Evolutionary conservation across 2,113 vertebrate species (phyloP).

Genomic region (Struthidea cinerea): DNA sequence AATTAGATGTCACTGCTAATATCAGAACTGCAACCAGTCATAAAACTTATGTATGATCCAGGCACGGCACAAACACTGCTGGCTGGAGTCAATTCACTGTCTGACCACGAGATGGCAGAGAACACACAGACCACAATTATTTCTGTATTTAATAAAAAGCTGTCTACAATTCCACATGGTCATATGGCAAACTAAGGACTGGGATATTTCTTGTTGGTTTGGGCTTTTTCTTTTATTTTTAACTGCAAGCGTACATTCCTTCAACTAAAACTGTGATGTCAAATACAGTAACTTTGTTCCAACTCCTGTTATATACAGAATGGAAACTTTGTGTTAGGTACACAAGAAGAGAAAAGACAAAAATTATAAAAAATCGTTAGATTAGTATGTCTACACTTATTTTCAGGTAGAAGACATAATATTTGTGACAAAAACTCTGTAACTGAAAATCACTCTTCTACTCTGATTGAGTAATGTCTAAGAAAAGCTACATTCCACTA

Average conservation of each 20-base stretch:
- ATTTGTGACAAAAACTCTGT: not conserved
- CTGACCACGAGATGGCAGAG: conserved; percentile 49
- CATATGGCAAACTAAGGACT: not conserved
- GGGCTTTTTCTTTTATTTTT: not conserved
- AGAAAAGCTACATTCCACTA: not conserved
- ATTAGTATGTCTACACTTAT: not conserved
- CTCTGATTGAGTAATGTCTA: not conserved
- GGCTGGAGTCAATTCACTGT: not conserved
- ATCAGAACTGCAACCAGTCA: not conserved
- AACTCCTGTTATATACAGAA: not conserved
- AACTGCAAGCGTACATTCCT: not conserved
- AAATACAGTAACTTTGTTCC: not conserved
- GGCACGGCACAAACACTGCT: not conserved
- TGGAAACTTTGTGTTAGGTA: not conserved
- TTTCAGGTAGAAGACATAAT: not conserved
- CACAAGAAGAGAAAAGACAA: not conserved
- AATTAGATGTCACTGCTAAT: not conserved
- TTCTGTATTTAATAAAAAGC: not conserved
- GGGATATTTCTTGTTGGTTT: not conserved
- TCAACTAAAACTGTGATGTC: not conserved
- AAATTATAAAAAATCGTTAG: not conserved
- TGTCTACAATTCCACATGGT: not conserved
- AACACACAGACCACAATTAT: not conserved
- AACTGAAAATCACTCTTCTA: not conserved
- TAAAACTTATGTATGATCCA: not conserved